Conservation (phyloP, 2,888 invertebrate genomes). For the Sclerodermus sp. region DNA sequence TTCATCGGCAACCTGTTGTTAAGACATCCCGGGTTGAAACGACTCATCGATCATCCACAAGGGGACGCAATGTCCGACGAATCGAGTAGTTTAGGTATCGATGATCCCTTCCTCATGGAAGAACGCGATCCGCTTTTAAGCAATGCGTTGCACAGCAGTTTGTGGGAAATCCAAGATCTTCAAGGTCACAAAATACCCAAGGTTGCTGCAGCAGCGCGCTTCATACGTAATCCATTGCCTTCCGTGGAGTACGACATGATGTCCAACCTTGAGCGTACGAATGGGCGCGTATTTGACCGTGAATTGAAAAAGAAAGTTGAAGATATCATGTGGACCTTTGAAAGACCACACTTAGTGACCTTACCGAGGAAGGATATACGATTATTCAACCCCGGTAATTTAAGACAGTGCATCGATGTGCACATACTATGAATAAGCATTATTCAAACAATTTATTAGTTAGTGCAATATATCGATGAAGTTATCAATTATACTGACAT, state of each 20-base stretch:
- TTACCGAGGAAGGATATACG: slow-evolving; percentile 67
- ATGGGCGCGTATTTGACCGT: slow-evolving; percentile 74
- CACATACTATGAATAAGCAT: too few relatives aligned
- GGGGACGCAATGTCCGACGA: slow-evolving; percentile 47
- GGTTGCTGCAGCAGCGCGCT: slow-evolving; percentile 72
- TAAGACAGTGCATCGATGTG: slow-evolving; percentile 38
- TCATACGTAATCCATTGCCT: slow-evolving; percentile 70
- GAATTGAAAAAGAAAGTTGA: slow-evolving; percentile 77
- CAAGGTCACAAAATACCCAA: slow-evolving; percentile 74
- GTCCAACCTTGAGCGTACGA: slow-evolving; percentile 67
- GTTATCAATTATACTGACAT: too few relatives aligned
- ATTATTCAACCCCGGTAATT: slow-evolving; percentile 71
- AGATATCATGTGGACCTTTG: slow-evolving; percentile 75
- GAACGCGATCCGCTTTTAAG: slow-evolving; percentile 79
- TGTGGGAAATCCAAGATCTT: slow-evolving; percentile 89
- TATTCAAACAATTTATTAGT: too few relatives aligned
- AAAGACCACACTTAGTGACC: slow-evolving; percentile 68
- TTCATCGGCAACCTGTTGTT: slow-evolving; percentile 84
- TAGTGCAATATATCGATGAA: too few relatives aligned
- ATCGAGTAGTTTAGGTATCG: slow-evolving; percentile 32
- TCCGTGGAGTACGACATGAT: slow-evolving; percentile 71
- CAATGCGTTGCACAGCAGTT: slow-evolving; percentile 82
- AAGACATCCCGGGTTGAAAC: slow-evolving; percentile 81
- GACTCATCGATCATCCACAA: slow-evolving; percentile 63
- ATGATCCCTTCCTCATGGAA: slow-evolving; percentile 84